Evolutionary conservation across 2,797 vertebrate species (phyloP), one percentile per base, ranked within the genome.

Genomic region (Tauraco hartlaubi): DNA sequence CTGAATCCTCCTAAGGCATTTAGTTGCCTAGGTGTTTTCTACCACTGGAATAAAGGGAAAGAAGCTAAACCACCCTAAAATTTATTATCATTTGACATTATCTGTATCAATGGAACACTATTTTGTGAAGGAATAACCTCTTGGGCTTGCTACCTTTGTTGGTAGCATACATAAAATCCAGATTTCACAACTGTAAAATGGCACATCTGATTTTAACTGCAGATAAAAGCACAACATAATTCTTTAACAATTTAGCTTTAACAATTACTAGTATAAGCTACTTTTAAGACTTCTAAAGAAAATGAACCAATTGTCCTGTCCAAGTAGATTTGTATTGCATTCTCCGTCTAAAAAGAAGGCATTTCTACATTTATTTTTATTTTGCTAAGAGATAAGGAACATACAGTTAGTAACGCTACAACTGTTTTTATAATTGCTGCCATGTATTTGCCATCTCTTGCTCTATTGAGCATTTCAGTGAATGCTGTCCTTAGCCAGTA

Each of bases 211-310:
- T 68, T 88, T 88, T 66, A 85, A 35, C 31, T 75, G 25, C 43
- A 79, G 81, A 91, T 74, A 71, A 87, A 86, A 89, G 48, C 26
- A 69, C 12, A 89, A 56, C 11, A 74, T 13, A 77, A 28, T 67
- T 89, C 44, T 82, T 81, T 9, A 28, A 39, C 49, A 89, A 61
- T 61, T 85, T 56, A 83, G 17, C 22, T 52, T 33, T 55, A 33
- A 8, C 74, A 25, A 55, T 88, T 54, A 66, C 69, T 59, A 41
- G 20, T 31, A 76, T 35, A 88, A 74, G 18, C 14, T 71, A n/a
- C 54, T 88, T 85, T 79, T 85, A 59, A 92, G 39, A 71, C 18
- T 81, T 86, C 46, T 55, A 49, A 95, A 85, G 59, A 85, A 95
- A 87, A 89, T 63, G 15, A 73, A 92, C 9, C 9, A 62, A 49